These are phyloP conservation scores for Syngnathoides biaculeatus DNA, from an alignment of 2,113 vertebrate species.

Conservation along the genomic window DNA sequence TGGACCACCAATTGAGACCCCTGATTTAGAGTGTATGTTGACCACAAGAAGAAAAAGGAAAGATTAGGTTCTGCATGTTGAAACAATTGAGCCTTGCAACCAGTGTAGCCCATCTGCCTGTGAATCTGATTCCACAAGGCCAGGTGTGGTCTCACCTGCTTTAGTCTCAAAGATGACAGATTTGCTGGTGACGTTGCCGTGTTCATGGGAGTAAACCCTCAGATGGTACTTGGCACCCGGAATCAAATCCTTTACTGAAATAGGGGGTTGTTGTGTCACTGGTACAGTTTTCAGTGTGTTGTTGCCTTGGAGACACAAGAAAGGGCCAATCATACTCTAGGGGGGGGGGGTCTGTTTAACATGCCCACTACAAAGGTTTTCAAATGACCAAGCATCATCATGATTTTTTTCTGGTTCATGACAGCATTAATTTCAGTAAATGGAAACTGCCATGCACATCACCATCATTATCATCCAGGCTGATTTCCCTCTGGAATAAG, in stretches of 20 bases:
- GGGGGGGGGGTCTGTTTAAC: slow-evolving; percentile 30
- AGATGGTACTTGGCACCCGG: slow-evolving; percentile 89
- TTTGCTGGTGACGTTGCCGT: slow-evolving; percentile 84
- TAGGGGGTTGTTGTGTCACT: slow-evolving; percentile 80
- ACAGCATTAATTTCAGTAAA: slow-evolving; percentile 15
- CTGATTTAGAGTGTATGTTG: too few relatives aligned
- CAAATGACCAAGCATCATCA: slow-evolving; percentile 15
- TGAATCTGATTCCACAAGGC: slow-evolving; percentile 22
- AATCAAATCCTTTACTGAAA: slow-evolving; percentile 87
- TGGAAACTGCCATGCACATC: slow-evolving; percentile 30
- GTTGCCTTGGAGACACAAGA: slow-evolving; percentile 84
- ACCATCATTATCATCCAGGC: not conserved
- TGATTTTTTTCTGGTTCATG: slow-evolving; percentile 14
- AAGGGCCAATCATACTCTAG: slow-evolving; percentile 65
- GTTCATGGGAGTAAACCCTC: slow-evolving; percentile 90
- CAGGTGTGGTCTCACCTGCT: slow-evolving; percentile 85
- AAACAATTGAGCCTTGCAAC: not conserved
- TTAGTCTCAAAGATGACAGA: slow-evolving; percentile 90
- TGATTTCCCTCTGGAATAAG: not conserved
- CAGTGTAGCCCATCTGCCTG: slow-evolving; percentile 26
- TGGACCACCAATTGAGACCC: too few relatives aligned
- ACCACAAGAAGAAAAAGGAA: not conserved
- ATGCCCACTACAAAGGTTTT: slow-evolving; percentile 3
- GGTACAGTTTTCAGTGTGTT: slow-evolving; percentile 81
- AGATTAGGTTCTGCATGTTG: not conserved